Percentiles rank a stretch among this genome's conserved stretches.
These are phyloP conservation scores for Eulithis prunata DNA, from an alignment of 2,888 invertebrate species.

Conservation along the genomic window DNA sequence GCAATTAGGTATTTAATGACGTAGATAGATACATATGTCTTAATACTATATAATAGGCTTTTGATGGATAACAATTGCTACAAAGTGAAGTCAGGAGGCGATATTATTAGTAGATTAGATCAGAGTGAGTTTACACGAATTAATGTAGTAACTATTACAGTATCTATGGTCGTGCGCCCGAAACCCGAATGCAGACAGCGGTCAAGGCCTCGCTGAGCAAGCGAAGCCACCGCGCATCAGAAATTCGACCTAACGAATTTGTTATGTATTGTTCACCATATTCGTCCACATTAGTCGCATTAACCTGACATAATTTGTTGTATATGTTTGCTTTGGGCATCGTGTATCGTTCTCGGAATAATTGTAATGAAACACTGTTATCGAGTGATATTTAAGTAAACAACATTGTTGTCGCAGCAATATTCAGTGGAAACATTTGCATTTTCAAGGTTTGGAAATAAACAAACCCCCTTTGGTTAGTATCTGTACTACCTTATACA, in stretches of 20 bases:
- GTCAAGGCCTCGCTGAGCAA: conserved; percentile 74
- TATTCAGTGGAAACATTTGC: no score
- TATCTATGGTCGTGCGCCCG: conserved; percentile 37
- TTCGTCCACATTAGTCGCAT: conserved; percentile 45
- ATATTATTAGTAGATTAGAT: not conserved
- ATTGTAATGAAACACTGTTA: conserved; percentile 13
- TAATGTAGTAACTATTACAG: conserved; percentile 33
- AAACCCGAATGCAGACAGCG: conserved; percentile 55
- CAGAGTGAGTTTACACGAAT: not conserved
- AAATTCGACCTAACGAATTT: conserved; percentile 57
- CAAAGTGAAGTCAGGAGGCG: no score
- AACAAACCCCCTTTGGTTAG: no score
- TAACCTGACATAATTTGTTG: conserved; percentile 37
- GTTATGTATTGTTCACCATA: conserved; percentile 56
- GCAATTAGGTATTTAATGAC: conserved; percentile 43
- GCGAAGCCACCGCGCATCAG: conserved; percentile 60
- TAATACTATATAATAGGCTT: not conserved
- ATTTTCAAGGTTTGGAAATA: no score
- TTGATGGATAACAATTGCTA: not conserved
- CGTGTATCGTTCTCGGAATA: conserved; percentile 27
- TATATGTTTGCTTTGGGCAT: conserved; percentile 18
- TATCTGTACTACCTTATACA: no score
- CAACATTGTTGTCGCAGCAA: no score
- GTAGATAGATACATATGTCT: conserved; percentile 24
- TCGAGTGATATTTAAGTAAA: no score